phyloP scores from a whole-genome alignment of 2,113 vertebrate species.

The Vulpes ferrilata region DNA sequence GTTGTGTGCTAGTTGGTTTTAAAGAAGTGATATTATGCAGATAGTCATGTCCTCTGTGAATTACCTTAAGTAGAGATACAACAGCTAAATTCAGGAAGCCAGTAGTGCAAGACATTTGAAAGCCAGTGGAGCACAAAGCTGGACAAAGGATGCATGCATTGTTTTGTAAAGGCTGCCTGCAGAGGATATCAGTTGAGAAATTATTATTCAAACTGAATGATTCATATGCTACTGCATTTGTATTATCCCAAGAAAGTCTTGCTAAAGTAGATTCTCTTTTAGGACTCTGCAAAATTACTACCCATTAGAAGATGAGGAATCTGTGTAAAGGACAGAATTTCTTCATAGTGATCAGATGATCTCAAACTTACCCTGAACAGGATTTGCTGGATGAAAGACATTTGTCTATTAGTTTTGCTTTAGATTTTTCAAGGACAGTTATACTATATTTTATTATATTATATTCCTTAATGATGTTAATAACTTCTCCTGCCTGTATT shows the following conservation, averaged over 20 bases:
- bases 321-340: background rate
- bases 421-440: slow-evolving; percentile 12
- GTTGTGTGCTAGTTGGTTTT: slow-evolving; percentile 55
- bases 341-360: background rate
- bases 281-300: background rate
- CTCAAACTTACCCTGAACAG: background rate
- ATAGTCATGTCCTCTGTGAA: slow-evolving; percentile 46
- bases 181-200: slow-evolving; percentile 29
- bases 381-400: background rate
- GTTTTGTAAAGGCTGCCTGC: background rate
- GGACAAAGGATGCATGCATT: slow-evolving; percentile 36
- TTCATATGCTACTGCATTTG: background rate
- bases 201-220: slow-evolving; percentile 41
- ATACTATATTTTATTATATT: background rate
- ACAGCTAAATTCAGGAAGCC: slow-evolving; percentile 31
- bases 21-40: slow-evolving; percentile 45
- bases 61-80: slow-evolving; percentile 52
- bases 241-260: background rate
- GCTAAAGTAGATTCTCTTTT: background rate
- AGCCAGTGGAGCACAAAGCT: background rate
- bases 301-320: background rate
- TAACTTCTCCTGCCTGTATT: background rate
- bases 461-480: background rate
- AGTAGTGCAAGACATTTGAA: slow-evolving; percentile 65
- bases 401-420: background rate